These are phyloP conservation scores for Amphimedon queenslandica DNA, from an alignment of 37 sponge, comb jelly and placozoan species.

Conservation along the genomic window DNA sequence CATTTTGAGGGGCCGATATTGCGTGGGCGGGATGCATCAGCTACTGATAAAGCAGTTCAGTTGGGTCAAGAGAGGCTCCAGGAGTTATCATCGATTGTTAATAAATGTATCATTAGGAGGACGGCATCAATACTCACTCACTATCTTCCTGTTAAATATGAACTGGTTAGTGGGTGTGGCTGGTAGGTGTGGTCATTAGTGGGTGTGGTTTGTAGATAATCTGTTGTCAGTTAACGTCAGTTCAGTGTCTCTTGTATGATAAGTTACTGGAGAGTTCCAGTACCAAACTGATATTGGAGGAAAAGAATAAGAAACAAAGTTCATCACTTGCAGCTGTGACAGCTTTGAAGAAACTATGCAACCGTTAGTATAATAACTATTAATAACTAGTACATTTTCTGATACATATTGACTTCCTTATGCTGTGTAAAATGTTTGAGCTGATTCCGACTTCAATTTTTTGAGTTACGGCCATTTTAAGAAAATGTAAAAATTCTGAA, in stretches of 20 bases:
- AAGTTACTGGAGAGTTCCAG: too few relatives aligned
- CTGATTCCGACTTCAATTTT: too few relatives aligned
- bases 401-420: too few relatives aligned
- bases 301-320: conserved; percentile 25
- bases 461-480: too few relatives aligned
- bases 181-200: background rate
- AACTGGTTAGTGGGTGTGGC: conserved; percentile 33
- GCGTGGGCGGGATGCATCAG: conserved; percentile 85
- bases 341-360: conserved; percentile 93
- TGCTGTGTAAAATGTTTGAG: too few relatives aligned
- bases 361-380: conserved; percentile 59
- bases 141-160: conserved; percentile 92
- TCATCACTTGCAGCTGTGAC: conserved; percentile 90
- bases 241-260: conserved; percentile 82
- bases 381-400: background rate
- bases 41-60: conserved; percentile 60
- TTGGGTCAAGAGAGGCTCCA: conserved; percentile 72
- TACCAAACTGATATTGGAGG: background rate
- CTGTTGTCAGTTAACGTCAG: conserved; percentile 81
- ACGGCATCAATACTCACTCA: conserved; percentile 89
- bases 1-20: conserved; percentile 93
- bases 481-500: too few relatives aligned
- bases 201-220: conserved; percentile 49
- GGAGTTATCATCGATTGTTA: conserved; percentile 81
- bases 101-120: conserved; percentile 91